Evolutionary conservation across 2,113 vertebrate species (phyloP).

Genomic region (Lanius collurio): DNA sequence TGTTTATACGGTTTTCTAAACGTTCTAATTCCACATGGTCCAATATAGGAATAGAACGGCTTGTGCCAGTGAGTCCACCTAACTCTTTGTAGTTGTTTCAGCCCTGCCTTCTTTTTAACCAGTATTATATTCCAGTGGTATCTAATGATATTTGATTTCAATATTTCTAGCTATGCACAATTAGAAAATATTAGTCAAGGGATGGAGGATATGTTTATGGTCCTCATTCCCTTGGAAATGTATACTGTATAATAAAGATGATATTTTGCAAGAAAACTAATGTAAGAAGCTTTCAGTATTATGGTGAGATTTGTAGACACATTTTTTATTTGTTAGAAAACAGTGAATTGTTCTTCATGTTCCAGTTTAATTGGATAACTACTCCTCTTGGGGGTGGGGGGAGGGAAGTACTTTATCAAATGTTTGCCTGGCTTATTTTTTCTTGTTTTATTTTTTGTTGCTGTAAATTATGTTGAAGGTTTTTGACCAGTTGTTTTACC

Average conservation of each 20-base stretch:
- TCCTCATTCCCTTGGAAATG: slow-evolving; percentile 46
- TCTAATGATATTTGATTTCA: slow-evolving; percentile 76
- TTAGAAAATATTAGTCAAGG: slow-evolving; percentile 76
- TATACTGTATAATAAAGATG: slow-evolving; percentile 79
- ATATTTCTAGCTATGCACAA: slow-evolving; percentile 76
- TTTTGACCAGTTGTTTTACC: slow-evolving; percentile 44
- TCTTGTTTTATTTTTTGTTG: slow-evolving; percentile 50
- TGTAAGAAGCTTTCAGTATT: slow-evolving; percentile 81
- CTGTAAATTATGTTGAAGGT: slow-evolving; percentile 75
- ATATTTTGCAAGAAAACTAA: slow-evolving; percentile 79
- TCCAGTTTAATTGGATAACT: slow-evolving; percentile 41
- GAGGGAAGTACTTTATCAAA: slow-evolving; percentile 27
- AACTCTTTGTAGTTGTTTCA: slow-evolving; percentile 63
- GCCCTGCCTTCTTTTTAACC: slow-evolving; percentile 56
- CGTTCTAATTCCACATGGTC: slow-evolving; percentile 33
- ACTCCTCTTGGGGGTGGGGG: neutral
- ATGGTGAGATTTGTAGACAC: slow-evolving; percentile 66
- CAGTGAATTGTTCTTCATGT: slow-evolving; percentile 38
- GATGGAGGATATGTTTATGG: slow-evolving; percentile 20
- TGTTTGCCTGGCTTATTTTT: slow-evolving; percentile 42
- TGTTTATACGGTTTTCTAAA: neutral
- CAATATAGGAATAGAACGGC: neutral
- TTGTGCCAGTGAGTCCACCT: slow-evolving; percentile 40
- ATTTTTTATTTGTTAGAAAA: slow-evolving; percentile 70
- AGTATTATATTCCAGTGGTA: slow-evolving; percentile 77